Evolutionary conservation across 2,888 invertebrate species (phyloP).

Genomic region (Pemphredon lugubris): DNA sequence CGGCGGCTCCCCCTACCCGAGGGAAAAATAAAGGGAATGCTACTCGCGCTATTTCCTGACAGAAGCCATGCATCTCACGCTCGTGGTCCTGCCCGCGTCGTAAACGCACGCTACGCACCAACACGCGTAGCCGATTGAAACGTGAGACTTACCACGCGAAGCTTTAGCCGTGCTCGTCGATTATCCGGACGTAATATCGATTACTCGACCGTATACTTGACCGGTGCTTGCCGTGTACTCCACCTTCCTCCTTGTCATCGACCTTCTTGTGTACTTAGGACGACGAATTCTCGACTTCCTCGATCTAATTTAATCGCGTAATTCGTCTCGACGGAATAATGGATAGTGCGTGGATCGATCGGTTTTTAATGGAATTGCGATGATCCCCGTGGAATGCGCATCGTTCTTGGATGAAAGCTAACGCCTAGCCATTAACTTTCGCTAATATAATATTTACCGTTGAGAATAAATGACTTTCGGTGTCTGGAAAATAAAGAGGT

Average conservation of each 20-base stretch:
- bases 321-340: background rate
- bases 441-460: too few species aligned
- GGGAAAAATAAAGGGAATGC: conserved; percentile 34
- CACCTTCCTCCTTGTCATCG: conserved; percentile 34
- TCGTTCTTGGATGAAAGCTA: too few species aligned
- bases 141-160: conserved; percentile 66
- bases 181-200: conserved; percentile 71
- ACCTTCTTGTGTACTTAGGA: conserved; percentile 17
- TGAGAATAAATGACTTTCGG: too few species aligned
- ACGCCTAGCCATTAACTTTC: too few species aligned
- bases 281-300: conserved; percentile 12
- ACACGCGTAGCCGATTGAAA: conserved; percentile 53
- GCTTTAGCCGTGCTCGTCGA: conserved; percentile 71
- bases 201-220: conserved; percentile 54
- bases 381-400: too few species aligned
- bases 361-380: too few species aligned
- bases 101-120: conserved; percentile 36
- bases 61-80: conserved; percentile 75
- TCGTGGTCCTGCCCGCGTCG: conserved; percentile 59
- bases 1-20: conserved; percentile 3
- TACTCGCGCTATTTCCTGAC: conserved; percentile 71
- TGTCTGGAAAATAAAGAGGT: too few species aligned
- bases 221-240: conserved; percentile 21
- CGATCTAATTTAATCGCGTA: background rate
- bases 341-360: too few species aligned